Base-by-base conservation (phyloP, 2,888 invertebrate genomes). In the Rhingia rostrata region DNA sequence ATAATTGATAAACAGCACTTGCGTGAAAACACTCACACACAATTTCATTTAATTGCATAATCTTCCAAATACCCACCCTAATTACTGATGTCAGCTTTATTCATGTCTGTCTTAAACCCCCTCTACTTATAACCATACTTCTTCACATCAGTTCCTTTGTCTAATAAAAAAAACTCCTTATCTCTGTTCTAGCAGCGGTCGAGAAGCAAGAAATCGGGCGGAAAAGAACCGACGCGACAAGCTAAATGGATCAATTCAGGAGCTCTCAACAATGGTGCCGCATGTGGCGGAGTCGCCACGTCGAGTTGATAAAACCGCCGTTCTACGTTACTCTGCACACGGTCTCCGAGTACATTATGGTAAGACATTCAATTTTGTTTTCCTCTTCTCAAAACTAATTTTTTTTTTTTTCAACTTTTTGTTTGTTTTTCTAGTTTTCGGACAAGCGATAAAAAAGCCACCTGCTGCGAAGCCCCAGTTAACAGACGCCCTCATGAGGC, bases 161-260 rank as follows among this genome's bases (percentile, higher is more conserved):
- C 22, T 22, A 22, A 22, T 22, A 22, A 22, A 22, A 22, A 22
- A 22, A 22, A 22, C n/a, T 7, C 6, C 4, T 56, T 37, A 30
- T 6, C 58, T 69, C 47, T 58, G 47, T 69, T 69, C 39, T 39
- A 69, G 49, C 92, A 95, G 95, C 89, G 94, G 94, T 84, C 94
- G 97, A 77, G 95, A 96, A 89, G 94, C 95, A 88, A 94, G 98
- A 83, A 98, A 98, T 90, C 93, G 95, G 89, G 97, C 97, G 7
- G 98, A 98, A 91, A 98, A 98, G 92, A 95, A 96, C 91, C 94
- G 98, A 41, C 93, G 98, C 74, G 97, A 97, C 91, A 96, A 96
- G 90, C 94, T 98, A 88, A 98, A 98, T 92, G 94, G 94, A 37
- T 95, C 95, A 90, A 97, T 98, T 88, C 94, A 94, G 77, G 95